phyloP scores from a whole-genome alignment of 2,888 invertebrate species.

The Quadroppia sp. region DNA sequence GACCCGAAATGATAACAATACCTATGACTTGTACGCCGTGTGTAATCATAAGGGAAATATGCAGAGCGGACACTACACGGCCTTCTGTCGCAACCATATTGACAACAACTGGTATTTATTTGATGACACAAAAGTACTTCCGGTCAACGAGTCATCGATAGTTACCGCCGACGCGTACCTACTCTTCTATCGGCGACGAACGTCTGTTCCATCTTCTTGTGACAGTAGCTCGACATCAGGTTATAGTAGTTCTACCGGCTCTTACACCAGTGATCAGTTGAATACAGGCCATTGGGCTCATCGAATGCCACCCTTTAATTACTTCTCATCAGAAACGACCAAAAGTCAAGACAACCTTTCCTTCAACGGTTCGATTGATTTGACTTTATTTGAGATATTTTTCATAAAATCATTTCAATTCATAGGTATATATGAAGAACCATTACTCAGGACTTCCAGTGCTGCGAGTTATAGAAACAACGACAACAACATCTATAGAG shows the following conservation, averaged over 20 bases:
- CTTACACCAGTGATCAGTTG: constrained; percentile 55
- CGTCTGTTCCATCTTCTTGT: constrained; percentile 47
- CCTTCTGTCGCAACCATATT: constrained; percentile 88
- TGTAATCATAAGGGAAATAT: constrained; percentile 91
- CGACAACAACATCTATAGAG: too few relatives aligned
- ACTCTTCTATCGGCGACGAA: constrained; percentile 81
- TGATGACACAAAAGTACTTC: constrained; percentile 83
- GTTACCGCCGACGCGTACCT: constrained; percentile 90
- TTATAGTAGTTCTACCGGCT: constrained; percentile 51
- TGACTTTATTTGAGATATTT: too few relatives aligned
- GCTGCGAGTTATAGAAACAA: too few relatives aligned
- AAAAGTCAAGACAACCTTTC: constrained; percentile 2
- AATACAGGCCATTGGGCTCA: constrained; percentile 65
- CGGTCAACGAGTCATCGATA: constrained; percentile 65
- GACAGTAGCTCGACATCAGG: constrained; percentile 45
- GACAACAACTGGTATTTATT: constrained; percentile 91
- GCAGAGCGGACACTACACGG: constrained; percentile 90
- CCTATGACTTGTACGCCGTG: constrained; percentile 88
- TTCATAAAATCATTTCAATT: too few relatives aligned
- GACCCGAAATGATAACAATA: constrained; percentile 62
- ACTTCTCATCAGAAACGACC: constrained; percentile 44
- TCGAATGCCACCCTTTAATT: constrained; percentile 63
- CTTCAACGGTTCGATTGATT: not conserved
- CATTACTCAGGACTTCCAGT: too few relatives aligned
- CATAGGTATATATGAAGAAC: too few relatives aligned